Evolutionary conservation across 37 sponge, comb jelly and placozoan genomes (phyloP).

Genomic region (Bolinopsis microptera): DNA sequence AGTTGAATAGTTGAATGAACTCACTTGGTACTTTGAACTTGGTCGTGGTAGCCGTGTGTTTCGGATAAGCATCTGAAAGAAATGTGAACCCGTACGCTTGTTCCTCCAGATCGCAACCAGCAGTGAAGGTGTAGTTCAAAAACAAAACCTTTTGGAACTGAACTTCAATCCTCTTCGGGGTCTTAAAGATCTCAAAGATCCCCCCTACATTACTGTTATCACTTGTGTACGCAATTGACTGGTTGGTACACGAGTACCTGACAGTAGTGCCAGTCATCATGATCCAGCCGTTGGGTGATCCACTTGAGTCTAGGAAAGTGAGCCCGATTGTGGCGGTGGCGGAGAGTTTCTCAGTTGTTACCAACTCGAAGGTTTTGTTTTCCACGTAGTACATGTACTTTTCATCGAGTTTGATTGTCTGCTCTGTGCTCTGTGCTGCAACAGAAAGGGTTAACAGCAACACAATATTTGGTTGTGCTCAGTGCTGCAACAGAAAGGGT

Average conservation of each 20-base stretch:
- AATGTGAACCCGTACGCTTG: not conserved
- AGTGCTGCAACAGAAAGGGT: no score
- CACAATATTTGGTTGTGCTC: no score
- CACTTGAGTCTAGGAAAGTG: not conserved
- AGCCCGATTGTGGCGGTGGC: not conserved
- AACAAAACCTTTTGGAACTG: not conserved
- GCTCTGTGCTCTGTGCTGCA: not conserved
- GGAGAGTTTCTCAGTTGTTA: not conserved
- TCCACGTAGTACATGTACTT: not conserved
- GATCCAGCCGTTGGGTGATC: not conserved
- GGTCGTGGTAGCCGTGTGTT: not conserved
- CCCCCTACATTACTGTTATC: not conserved
- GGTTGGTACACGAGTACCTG: not conserved
- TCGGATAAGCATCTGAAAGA: not conserved
- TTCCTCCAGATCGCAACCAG: not conserved
- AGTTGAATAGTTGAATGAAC: no score
- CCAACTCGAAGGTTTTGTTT: not conserved
- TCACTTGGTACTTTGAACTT: not conserved
- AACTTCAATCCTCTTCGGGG: not conserved
- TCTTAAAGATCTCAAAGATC: not conserved
- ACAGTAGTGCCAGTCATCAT: not conserved
- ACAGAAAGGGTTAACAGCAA: no score
- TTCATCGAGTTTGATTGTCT: not conserved
- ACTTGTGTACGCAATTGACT: not conserved
- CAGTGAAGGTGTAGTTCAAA: not conserved